Evolutionary conservation across 2,113 vertebrate genomes (phyloP).

Genomic region (Antechinus flavipes): DNA sequence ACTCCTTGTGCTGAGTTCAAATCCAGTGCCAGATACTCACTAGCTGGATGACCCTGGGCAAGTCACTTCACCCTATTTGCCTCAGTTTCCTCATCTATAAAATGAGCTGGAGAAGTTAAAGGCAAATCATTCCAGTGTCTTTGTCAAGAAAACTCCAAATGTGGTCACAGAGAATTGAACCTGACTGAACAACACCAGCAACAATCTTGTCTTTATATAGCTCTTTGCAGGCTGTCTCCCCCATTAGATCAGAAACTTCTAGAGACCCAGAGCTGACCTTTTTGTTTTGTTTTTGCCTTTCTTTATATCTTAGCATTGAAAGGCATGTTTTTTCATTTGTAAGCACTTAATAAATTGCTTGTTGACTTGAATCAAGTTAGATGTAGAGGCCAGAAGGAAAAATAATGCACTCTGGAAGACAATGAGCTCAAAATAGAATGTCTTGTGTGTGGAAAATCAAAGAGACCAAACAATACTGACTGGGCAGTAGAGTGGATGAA

Average conservation of each 20-base stretch:
- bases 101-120: neutral
- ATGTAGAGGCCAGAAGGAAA: neutral
- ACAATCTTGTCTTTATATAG: neutral
- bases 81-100: neutral
- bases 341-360: neutral
- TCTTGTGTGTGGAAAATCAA: neutral
- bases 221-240: neutral
- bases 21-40: neutral
- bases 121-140: neutral
- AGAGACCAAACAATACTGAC: neutral
- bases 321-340: neutral
- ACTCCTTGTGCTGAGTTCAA: neutral
- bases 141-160: neutral
- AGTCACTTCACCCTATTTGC: neutral
- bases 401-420: no score
- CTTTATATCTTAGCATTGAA: neutral
- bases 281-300: neutral
- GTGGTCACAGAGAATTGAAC: neutral
- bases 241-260: neutral
- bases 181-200: no score
- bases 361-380: neutral
- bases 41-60: neutral
- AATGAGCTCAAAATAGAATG: neutral
- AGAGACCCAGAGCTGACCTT: neutral
- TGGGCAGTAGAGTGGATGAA: neutral